A percentile compares a stretch with the other conserved stretches of the same genome.
Evolutionary conservation across 2,113 vertebrate species (phyloP).

Genomic region (Globicephala melas): DNA sequence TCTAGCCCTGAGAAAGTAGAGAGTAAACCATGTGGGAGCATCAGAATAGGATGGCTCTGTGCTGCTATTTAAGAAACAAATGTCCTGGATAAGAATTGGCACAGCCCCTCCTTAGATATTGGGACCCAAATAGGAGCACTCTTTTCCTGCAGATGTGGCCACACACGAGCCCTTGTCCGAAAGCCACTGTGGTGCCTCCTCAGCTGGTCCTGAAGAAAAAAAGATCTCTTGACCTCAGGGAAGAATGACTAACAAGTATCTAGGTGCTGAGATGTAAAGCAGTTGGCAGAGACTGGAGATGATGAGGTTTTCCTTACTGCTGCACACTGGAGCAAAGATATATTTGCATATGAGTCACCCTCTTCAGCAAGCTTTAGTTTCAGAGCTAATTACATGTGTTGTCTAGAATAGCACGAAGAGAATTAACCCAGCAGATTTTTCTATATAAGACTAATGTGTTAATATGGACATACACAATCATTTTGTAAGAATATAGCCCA

Average conservation of each 20-base stretch:
- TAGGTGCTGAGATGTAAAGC: neutral
- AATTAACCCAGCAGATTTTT: slow-evolving; percentile 36
- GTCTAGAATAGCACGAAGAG: slow-evolving; percentile 29
- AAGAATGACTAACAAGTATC: neutral
- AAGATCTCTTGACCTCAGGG: neutral
- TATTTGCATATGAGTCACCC: slow-evolving; percentile 25
- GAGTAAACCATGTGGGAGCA: neutral
- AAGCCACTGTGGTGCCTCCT: neutral
- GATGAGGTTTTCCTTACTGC: neutral
- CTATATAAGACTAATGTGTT: neutral
- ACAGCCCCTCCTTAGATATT: neutral
- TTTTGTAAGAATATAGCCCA: slow-evolving; percentile 27
- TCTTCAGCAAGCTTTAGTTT: neutral
- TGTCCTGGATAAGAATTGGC: neutral
- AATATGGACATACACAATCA: neutral
- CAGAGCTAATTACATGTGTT: slow-evolving; percentile 34
- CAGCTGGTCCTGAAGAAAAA: neutral
- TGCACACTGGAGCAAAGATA: neutral
- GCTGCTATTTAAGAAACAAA: neutral
- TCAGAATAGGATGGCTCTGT: neutral
- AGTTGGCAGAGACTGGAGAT: neutral
- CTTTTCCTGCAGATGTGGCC: neutral
- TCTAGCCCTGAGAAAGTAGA: neutral
- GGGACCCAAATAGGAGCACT: neutral
- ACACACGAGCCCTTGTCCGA: neutral